Evolutionary conservation across 2,888 invertebrate species (phyloP).

Genomic region (Gonocerus acuteangulatus): DNA sequence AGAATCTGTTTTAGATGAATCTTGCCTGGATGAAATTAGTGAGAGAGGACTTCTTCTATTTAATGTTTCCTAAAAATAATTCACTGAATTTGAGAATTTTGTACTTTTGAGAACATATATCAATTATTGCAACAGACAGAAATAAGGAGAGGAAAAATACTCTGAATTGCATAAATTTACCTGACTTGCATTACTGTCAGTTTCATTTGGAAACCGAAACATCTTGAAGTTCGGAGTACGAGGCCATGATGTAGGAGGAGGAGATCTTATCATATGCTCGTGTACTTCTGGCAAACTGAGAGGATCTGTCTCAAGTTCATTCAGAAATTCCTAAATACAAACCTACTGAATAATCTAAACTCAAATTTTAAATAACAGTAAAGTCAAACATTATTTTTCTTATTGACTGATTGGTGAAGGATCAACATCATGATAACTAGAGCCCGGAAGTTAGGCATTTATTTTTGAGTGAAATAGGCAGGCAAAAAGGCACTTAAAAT

Average conservation of each 20-base stretch:
- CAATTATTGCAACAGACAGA: background rate
- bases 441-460: too few relatives aligned
- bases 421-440: too few relatives aligned
- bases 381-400: too few relatives aligned
- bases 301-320: constrained; percentile 58
- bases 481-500: too few relatives aligned
- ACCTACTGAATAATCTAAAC: too few relatives aligned
- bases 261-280: constrained; percentile 73
- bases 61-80: constrained; percentile 36
- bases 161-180: constrained; percentile 35
- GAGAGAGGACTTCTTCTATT: constrained; percentile 37
- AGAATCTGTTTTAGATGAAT: constrained; percentile 26
- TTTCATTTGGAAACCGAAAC: constrained; percentile 50
- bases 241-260: constrained; percentile 72
- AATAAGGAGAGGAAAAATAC: background rate
- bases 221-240: constrained; percentile 50
- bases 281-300: constrained; percentile 69
- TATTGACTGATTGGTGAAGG: too few relatives aligned
- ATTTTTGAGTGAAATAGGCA: too few relatives aligned
- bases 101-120: background rate
- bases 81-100: too few relatives aligned
- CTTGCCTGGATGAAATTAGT: constrained; percentile 36
- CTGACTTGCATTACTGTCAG: constrained; percentile 44
- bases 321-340: constrained; percentile 46
- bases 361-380: too few relatives aligned